A percentile compares a stretch with the other conserved stretches of the same genome.
Conservation (phyloP, 2,888 invertebrate species). For the Schizotus pectinicornis region DNA sequence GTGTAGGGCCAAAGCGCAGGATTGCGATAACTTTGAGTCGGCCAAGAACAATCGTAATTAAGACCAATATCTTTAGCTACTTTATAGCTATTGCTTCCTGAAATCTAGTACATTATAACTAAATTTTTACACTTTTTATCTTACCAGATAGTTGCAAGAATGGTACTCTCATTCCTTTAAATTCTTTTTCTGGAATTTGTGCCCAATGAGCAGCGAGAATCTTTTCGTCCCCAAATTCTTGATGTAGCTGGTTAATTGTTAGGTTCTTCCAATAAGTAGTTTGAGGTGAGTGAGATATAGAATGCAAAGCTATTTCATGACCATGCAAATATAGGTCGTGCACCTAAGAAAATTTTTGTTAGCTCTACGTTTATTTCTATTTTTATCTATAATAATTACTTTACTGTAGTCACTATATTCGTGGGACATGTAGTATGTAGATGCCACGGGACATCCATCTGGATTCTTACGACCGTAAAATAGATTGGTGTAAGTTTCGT, state of each 20-base stretch:
- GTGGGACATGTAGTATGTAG: constrained; percentile 73
- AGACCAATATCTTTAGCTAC: constrained; percentile 60
- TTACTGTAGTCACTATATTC: constrained; percentile 73
- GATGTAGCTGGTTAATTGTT: constrained; percentile 58
- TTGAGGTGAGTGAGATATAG: constrained; percentile 65
- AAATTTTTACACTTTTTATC: constrained; percentile 3
- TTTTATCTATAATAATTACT: constrained; percentile 35
- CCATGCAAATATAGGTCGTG: constrained; percentile 65
- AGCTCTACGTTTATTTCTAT: constrained; percentile 45
- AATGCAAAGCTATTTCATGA: constrained; percentile 74
- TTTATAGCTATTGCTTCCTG: constrained; percentile 60
- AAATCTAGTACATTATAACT: background rate
- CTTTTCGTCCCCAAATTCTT: constrained; percentile 68
- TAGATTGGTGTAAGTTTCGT: constrained; percentile 62
- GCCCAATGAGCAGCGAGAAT: constrained; percentile 62
- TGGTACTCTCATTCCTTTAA: constrained; percentile 62
- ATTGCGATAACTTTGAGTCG: constrained; percentile 57
- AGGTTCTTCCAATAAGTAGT: constrained; percentile 69
- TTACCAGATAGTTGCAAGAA: constrained; percentile 63
- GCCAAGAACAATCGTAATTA: constrained; percentile 66
- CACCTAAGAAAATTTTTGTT: constrained; percentile 43
- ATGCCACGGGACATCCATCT: constrained; percentile 67
- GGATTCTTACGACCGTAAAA: constrained; percentile 65
- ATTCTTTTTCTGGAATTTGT: constrained; percentile 58
- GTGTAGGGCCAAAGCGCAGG: constrained; percentile 70